Evolutionary conservation across 2,888 invertebrate species (phyloP).

Genomic region (Tetrapedia diversipes): DNA sequence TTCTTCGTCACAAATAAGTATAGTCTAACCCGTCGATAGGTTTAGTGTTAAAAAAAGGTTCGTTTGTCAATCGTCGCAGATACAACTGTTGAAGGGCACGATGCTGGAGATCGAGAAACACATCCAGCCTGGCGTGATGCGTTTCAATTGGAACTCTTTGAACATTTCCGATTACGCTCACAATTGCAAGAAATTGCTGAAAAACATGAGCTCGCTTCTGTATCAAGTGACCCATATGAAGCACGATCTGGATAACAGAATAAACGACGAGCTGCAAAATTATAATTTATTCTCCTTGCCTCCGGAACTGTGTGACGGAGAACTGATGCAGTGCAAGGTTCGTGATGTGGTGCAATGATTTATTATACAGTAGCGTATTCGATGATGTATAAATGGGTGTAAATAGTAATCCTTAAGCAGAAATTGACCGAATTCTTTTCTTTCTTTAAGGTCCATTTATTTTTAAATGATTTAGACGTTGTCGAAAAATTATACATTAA

Average conservation of each 20-base stretch:
- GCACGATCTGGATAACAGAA: constrained; percentile 72
- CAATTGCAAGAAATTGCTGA: constrained; percentile 85
- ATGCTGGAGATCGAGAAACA: constrained; percentile 89
- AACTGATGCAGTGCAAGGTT: constrained; percentile 72
- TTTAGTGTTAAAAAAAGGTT: no score
- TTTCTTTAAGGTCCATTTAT: no score
- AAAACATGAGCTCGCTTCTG: constrained; percentile 87
- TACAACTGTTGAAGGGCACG: constrained; percentile 87
- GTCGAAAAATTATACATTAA: no score
- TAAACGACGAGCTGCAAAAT: constrained; percentile 71
- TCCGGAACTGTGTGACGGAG: constrained; percentile 24
- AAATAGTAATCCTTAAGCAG: no score
- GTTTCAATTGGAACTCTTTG: constrained; percentile 94
- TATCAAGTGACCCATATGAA: constrained; percentile 87
- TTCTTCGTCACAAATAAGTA: no score
- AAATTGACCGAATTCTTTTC: no score
- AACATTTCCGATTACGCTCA: constrained; percentile 90
- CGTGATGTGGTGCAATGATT: no score
- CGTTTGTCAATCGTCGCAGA: background rate
- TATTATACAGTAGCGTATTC: no score
- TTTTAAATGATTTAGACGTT: no score
- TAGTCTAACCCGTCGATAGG: no score
- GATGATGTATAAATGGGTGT: no score
- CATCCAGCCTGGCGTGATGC: constrained; percentile 91
- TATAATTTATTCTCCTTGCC: constrained; percentile 73